These are phyloP conservation scores for Heptranchias perlo DNA, from an alignment of 2,113 vertebrate genomes.

Conservation along the genomic window DNA sequence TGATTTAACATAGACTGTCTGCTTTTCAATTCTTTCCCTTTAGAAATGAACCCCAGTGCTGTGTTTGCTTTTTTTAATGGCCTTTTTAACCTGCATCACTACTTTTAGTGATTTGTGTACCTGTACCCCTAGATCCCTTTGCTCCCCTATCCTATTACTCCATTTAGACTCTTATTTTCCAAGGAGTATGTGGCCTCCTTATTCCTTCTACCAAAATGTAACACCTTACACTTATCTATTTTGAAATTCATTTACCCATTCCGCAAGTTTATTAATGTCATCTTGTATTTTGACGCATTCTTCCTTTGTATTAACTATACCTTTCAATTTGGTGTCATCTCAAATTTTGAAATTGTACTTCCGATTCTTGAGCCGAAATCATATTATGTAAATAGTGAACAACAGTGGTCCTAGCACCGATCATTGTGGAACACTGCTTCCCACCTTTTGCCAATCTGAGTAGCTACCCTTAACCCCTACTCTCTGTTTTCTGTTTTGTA, in stretches of 20 bases:
- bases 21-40: too few species aligned
- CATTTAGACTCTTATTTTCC: neutral
- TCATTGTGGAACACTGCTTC: neutral
- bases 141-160: too few species aligned
- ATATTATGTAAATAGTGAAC: neutral
- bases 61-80: neutral
- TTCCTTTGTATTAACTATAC: neutral
- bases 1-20: too few species aligned
- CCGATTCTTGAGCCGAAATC: neutral
- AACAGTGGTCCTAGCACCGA: neutral
- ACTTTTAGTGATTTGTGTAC: neutral
- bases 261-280: neutral
- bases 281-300: neutral
- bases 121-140: neutral
- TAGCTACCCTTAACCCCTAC: too few species aligned
- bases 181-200: neutral
- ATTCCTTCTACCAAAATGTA: neutral
- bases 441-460: neutral
- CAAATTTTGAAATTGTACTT: too few species aligned
- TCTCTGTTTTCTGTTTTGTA: neutral
- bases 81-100: neutral
- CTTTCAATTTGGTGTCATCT: too few species aligned
- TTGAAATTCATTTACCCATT: neutral
- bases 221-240: neutral
- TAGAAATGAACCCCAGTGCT: neutral